Evolutionary conservation across 2,113 vertebrate species (phyloP), one percentile per base, ranked within the genome.

Genomic region (Phycodurus eques): DNA sequence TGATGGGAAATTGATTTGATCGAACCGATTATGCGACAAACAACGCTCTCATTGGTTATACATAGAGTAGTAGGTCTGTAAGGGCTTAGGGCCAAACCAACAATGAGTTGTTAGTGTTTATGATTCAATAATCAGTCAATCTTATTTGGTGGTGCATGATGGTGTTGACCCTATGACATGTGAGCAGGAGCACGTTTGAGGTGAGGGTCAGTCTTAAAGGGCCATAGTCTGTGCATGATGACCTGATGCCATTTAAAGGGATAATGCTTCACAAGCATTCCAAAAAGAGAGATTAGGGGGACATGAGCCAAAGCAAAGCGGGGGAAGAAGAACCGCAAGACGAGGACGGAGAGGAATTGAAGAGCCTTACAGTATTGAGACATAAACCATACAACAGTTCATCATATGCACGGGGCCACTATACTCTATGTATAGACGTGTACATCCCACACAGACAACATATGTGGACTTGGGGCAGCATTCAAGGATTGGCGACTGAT

Each of bases 191-290:
- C 39, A 1, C 78, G 54, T 79, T 71, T 14, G 56, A 73, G 75
- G 82, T 83, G 80, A 80, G 79, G 76, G 72, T 82, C 72, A 75
- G 81, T 87, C 80, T 92, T 93, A 93, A 93, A 93, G 92, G 91
- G 90, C 88, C 90, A 80, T 87, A 85, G 81, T 77, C 83, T 87
- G 88, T 92, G 90, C 90, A 86, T 90, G 75, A 80, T 76, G 84
- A 91, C 85, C 81, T 79, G 85, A 87, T 89, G 88, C 78, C 78
- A 51, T 85, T 91, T 90, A 90, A 92, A 90, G 88, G 90, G 90
- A 86, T 88, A 80, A 88, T 86, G 89, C 90, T 88, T 79, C 78
- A 76, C 74, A 79, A 81, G 81, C 77, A 77, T 67, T 72, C 46
- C 0, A 27, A 76, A 77, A 62, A 70, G 57, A 64, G 0, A 56